Percentiles rank a stretch among this genome's conserved stretches.
These are phyloP conservation scores for Drosophila pseudotakahashii DNA, from an alignment of 2,888 invertebrate species.

Conservation along the genomic window DNA sequence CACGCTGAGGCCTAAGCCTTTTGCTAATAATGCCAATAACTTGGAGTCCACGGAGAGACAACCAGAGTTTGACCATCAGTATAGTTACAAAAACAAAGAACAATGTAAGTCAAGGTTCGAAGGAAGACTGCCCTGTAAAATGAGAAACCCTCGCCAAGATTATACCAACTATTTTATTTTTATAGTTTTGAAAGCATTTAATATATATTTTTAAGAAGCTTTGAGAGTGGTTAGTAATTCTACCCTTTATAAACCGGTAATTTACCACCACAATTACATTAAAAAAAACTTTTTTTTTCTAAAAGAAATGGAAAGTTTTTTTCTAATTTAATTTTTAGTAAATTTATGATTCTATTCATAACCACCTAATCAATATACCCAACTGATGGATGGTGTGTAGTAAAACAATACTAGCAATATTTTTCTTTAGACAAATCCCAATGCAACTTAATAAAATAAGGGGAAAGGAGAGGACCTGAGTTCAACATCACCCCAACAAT, in stretches of 20 bases:
- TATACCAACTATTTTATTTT: neutral
- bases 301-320: too few relatives aligned
- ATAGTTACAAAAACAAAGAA: neutral
- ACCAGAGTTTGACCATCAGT: slow-evolving; percentile 21
- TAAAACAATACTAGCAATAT: slow-evolving; percentile 63
- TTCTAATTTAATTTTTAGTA: too few relatives aligned
- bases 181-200: too few relatives aligned
- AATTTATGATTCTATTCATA: too few relatives aligned
- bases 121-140: neutral
- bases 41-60: slow-evolving; percentile 14
- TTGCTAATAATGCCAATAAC: slow-evolving; percentile 76
- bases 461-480: neutral
- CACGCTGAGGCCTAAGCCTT: slow-evolving; percentile 68
- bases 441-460: slow-evolving; percentile 21
- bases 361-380: slow-evolving; percentile 10
- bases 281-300: too few relatives aligned
- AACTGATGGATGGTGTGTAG: too few relatives aligned
- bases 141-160: too few relatives aligned
- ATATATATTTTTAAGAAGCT: too few relatives aligned
- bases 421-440: slow-evolving; percentile 47
- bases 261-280: too few relatives aligned
- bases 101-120: neutral
- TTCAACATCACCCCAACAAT: slow-evolving; percentile 2
- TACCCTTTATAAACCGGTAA: too few relatives aligned
- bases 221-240: too few relatives aligned